These are phyloP conservation scores for Salmo trutta DNA, from an alignment of 2,797 vertebrate genomes.

Conservation along the genomic window DNA sequence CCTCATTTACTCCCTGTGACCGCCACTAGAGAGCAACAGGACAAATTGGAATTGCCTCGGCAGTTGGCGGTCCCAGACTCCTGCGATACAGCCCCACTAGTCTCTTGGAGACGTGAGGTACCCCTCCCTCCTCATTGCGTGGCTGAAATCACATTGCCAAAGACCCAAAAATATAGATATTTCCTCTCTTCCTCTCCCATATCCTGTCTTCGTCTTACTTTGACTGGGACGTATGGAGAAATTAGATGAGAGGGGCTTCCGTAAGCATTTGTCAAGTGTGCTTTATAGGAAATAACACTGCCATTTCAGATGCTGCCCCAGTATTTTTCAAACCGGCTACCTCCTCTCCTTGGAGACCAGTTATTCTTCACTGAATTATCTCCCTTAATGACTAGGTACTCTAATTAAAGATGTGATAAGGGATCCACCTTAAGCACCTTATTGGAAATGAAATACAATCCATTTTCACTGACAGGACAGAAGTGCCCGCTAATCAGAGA, in stretches of 20 bases:
- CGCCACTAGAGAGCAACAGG: conserved; percentile 61
- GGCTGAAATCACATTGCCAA: too few species aligned
- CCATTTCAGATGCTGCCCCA: neutral
- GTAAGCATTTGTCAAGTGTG: too few species aligned
- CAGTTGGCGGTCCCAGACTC: conserved; percentile 45
- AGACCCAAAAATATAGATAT: too few species aligned
- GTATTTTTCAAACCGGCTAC: conserved; percentile 39
- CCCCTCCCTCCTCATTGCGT: too few species aligned
- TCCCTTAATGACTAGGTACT: conserved; percentile 78
- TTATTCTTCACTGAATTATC: conserved; percentile 79
- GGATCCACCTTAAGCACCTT: conserved; percentile 80
- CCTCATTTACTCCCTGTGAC: conserved; percentile 84
- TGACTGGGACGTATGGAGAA: too few species aligned
- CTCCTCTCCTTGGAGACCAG: conserved; percentile 39
- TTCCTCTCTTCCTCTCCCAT: too few species aligned
- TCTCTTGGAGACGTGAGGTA: too few species aligned
- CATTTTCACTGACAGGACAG: conserved; percentile 72
- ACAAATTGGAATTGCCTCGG: conserved; percentile 83
- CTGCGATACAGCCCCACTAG: too few species aligned
- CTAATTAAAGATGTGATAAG: conserved; percentile 84
- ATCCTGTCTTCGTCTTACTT: too few species aligned
- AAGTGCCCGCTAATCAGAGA: too few species aligned
- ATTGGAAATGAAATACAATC: conserved; percentile 82
- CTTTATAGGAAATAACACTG: too few species aligned
- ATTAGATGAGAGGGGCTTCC: too few species aligned